phyloP scores from a whole-genome alignment of 2,797 vertebrate genomes.

The Sebastes matsubarae region DNA sequence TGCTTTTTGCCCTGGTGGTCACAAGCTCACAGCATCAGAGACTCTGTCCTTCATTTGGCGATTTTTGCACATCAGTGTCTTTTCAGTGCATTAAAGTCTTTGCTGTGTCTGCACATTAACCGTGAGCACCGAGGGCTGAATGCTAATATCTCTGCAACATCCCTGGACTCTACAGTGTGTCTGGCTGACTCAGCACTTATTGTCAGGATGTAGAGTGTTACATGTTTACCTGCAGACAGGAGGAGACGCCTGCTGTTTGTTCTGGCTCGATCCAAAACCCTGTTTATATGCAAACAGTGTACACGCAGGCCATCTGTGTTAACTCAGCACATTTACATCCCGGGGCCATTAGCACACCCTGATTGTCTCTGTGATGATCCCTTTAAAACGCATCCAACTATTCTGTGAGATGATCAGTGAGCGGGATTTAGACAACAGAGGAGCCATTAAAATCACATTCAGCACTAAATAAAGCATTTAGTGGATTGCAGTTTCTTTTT shows the following conservation, averaged over 20 bases:
- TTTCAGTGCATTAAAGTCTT: background rate
- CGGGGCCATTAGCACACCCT: background rate
- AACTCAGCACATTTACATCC: constrained; percentile 39
- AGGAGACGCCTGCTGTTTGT: constrained; percentile 42
- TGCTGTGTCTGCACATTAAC: background rate
- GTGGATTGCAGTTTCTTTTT: background rate
- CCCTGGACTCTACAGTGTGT: background rate
- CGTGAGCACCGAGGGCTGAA: background rate
- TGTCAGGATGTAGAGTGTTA: constrained; percentile 27
- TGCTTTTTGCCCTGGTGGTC: background rate
- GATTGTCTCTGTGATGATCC: constrained; percentile 26
- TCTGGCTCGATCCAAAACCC: constrained; percentile 34
- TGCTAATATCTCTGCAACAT: constrained; percentile 25
- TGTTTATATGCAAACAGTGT: constrained; percentile 58
- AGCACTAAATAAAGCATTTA: background rate
- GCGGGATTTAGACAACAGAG: background rate
- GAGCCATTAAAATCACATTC: constrained; percentile 13
- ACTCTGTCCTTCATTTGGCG: background rate
- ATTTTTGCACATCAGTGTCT: background rate
- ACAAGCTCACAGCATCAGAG: background rate
- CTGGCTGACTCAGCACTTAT: constrained; percentile 44
- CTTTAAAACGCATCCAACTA: constrained; percentile 33
- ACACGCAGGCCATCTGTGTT: constrained; percentile 54
- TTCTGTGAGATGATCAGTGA: constrained; percentile 12
- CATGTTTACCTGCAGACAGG: constrained; percentile 49